These are phyloP conservation scores for Garra rufa DNA, from an alignment of 2,113 vertebrate species.

Conservation along the genomic window DNA sequence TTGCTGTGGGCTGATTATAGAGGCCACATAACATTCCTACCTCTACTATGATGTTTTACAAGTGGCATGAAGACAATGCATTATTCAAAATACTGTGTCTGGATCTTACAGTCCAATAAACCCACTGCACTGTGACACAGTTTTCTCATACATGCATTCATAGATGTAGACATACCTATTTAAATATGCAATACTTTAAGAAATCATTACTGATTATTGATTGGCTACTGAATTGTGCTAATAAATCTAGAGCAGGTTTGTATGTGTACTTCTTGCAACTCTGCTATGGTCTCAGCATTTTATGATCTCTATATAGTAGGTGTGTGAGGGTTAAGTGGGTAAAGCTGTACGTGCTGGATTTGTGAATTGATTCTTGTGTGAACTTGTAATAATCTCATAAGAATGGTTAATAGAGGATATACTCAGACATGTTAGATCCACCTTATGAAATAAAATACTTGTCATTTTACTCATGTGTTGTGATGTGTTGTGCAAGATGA, in stretches of 20 bases:
- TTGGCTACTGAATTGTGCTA: not conserved
- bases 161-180: not conserved
- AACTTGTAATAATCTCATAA: slow-evolving; percentile 10
- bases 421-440: not conserved
- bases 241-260: not conserved
- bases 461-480: not conserved
- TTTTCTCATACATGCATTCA: slow-evolving; percentile 21
- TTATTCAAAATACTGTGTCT: slow-evolving; percentile 73
- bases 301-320: not conserved
- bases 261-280: not conserved
- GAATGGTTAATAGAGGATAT: not conserved
- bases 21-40: not conserved
- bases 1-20: not conserved
- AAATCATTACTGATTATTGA: not conserved
- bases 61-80: slow-evolving; percentile 62
- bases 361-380: not conserved
- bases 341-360: not conserved
- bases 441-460: not conserved
- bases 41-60: slow-evolving; percentile 4
- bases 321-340: slow-evolving; percentile 2
- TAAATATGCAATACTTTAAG: not conserved
- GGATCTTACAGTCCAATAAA: slow-evolving; percentile 72
- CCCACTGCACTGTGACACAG: slow-evolving; percentile 51
- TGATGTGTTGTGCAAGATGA: not conserved
- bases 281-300: not conserved